phyloP scores from a whole-genome alignment of 2,797 vertebrate species.

The Huso huso region DNA sequence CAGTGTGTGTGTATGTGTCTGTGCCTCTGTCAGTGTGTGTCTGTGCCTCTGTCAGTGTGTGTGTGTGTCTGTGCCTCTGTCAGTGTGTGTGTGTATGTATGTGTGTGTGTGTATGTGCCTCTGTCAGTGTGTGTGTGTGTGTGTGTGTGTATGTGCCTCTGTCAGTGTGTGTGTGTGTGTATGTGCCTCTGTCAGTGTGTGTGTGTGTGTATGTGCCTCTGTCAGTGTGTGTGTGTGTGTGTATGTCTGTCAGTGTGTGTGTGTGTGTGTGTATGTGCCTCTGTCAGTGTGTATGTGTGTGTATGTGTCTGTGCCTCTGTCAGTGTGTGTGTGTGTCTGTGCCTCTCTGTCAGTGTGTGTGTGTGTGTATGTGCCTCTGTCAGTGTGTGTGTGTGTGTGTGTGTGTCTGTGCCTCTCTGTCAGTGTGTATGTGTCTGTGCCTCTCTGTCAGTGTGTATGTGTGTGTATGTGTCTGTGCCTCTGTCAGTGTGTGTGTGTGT shows the following conservation, averaged over 20 bases:
- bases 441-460: not conserved
- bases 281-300: not conserved
- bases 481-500: conserved; percentile 12
- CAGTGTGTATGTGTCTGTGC: not conserved
- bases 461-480: not conserved
- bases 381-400: not conserved
- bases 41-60: too few relatives aligned
- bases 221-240: not conserved
- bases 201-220: too few relatives aligned
- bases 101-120: too few relatives aligned
- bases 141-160: conserved; percentile 12
- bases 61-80: not conserved
- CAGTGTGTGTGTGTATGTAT: too few relatives aligned
- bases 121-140: not conserved
- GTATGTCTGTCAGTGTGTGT: not conserved
- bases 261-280: not conserved
- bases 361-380: not conserved
- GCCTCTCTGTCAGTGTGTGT: not conserved
- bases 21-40: too few relatives aligned
- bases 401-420: not conserved
- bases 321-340: not conserved
- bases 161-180: not conserved
- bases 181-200: too few relatives aligned
- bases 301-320: conserved; percentile 13
- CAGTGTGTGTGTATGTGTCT: too few relatives aligned